These are phyloP conservation scores for Drepanosiphum platanoidis DNA, from an alignment of 2,888 invertebrate genomes.

Conservation along the genomic window DNA sequence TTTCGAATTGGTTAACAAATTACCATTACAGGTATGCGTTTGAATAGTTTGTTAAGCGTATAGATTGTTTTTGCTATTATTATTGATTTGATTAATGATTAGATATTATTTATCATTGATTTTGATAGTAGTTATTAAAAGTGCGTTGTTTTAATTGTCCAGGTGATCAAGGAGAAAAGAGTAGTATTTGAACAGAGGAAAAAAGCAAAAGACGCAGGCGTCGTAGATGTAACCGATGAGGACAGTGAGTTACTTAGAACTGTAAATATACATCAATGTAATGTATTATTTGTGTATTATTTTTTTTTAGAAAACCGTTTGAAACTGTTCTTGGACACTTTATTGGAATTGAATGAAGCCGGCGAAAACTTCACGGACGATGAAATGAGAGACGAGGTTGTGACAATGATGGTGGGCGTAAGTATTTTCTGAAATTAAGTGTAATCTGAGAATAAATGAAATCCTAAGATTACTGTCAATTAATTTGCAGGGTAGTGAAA, in stretches of 20 bases:
- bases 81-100: too few species aligned
- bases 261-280: not conserved
- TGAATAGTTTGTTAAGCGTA: not conserved
- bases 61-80: too few species aligned
- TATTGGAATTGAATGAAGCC: constrained; percentile 64
- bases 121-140: not conserved
- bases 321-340: constrained; percentile 64
- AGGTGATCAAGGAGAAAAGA: constrained; percentile 46
- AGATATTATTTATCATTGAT: too few species aligned
- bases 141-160: not conserved
- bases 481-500: constrained; percentile 65
- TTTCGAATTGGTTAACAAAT: constrained; percentile 64
- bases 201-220: not conserved
- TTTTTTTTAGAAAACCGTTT: constrained; percentile 58
- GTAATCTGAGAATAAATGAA: not conserved
- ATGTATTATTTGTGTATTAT: constrained; percentile 6
- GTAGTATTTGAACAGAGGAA: not conserved
- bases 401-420: constrained; percentile 65
- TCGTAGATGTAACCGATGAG: constrained; percentile 17
- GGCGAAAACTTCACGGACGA: constrained; percentile 64
- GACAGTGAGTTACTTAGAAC: constrained; percentile 21
- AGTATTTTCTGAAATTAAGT: constrained; percentile 35
- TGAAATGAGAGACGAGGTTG: constrained; percentile 64
- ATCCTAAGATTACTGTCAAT: not conserved
- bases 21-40: constrained; percentile 63